A percentile compares a stretch with the other conserved stretches of the same genome.
These are phyloP conservation scores for Rhorus exstirpatorius DNA, from an alignment of 2,888 invertebrate species.

Conservation along the genomic window DNA sequence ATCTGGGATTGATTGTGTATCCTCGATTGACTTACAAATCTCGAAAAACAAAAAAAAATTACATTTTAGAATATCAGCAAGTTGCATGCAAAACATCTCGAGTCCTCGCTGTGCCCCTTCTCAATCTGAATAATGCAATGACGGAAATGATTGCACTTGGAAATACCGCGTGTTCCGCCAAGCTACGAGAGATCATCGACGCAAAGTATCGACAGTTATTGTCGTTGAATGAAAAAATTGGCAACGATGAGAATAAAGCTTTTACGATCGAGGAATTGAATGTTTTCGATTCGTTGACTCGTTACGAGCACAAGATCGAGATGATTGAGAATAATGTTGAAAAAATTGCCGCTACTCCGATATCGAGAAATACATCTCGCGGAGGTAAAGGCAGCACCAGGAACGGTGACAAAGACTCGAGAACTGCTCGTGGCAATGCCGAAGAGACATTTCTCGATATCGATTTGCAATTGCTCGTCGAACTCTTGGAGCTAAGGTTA, in stretches of 20 bases:
- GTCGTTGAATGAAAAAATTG: conserved; percentile 38
- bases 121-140: conserved; percentile 76
- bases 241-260: conserved; percentile 64
- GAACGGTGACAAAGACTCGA: conserved; percentile 51
- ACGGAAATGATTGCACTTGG: conserved; percentile 75
- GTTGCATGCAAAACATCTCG: conserved; percentile 86
- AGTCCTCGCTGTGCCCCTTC: conserved; percentile 74
- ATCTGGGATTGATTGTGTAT: too few species aligned
- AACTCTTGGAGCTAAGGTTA: conserved; percentile 78
- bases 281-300: conserved; percentile 73
- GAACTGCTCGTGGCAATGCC: conserved; percentile 27
- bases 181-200: conserved; percentile 76
- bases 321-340: conserved; percentile 68
- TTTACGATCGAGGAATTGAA: conserved; percentile 72
- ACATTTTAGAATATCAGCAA: conserved; percentile 86
- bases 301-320: conserved; percentile 78
- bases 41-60: not conserved
- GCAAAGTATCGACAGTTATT: conserved; percentile 73
- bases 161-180: conserved; percentile 67
- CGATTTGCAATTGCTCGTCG: conserved; percentile 66
- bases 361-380: not conserved
- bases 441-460: conserved; percentile 72
- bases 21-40: too few species aligned
- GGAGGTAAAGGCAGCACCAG: conserved; percentile 50
- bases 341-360: not conserved